phyloP scores from a whole-genome alignment of 2,888 invertebrate genomes.

The Neoaliturus tenellus region DNA sequence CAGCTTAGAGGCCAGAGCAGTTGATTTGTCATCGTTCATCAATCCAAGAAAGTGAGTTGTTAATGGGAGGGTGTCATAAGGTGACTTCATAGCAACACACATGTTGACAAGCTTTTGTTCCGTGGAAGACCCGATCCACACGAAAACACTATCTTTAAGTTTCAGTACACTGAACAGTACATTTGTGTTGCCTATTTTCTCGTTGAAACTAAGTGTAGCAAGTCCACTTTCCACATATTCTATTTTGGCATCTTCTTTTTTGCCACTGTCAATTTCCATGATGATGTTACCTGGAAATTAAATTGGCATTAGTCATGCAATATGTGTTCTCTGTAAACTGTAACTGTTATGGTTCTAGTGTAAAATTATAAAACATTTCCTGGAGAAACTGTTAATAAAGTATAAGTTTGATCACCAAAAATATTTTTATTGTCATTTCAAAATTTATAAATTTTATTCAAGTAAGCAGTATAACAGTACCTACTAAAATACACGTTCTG shows the following conservation, averaged over 20 bases:
- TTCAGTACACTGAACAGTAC: conserved; percentile 32
- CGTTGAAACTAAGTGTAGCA: conserved; percentile 27
- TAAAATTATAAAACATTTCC: too few relatives aligned
- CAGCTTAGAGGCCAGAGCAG: conserved; percentile 34
- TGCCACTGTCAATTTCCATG: neutral
- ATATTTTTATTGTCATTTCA: too few relatives aligned
- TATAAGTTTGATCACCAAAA: too few relatives aligned
- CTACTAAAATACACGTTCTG: too few relatives aligned
- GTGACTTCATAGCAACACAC: conserved; percentile 42
- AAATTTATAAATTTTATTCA: too few relatives aligned
- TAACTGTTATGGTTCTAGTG: too few relatives aligned
- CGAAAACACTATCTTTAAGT: conserved; percentile 38
- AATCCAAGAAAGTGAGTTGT: conserved; percentile 33
- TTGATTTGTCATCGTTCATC: conserved; percentile 14
- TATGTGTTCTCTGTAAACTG: too few relatives aligned
- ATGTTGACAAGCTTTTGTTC: conserved; percentile 29
- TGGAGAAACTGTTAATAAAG: too few relatives aligned
- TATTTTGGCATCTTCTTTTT: conserved; percentile 5
- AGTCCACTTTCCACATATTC: conserved; percentile 43
- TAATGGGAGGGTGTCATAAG: conserved; percentile 28
- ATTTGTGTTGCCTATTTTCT: conserved; percentile 16
- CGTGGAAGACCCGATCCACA: conserved; percentile 36
- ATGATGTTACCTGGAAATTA: neutral
- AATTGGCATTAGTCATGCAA: too few relatives aligned
- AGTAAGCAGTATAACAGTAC: too few relatives aligned